These are phyloP conservation scores for Epizoanthus rinbou DNA, from an alignment of 92 coral and sea anemone species.

Conservation along the genomic window DNA sequence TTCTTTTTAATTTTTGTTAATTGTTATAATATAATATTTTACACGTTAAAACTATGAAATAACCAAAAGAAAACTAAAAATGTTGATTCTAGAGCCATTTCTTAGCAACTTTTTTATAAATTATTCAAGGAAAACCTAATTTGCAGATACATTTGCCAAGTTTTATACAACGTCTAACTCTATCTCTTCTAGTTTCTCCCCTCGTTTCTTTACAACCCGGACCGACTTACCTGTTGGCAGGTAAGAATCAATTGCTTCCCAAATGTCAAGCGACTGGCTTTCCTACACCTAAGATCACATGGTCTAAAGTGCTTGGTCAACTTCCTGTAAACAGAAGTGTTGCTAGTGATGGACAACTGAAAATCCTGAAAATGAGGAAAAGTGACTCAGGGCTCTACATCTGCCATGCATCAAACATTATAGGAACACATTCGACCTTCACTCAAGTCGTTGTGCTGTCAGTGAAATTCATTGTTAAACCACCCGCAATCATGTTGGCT, in stretches of 20 bases:
- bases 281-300: constrained; percentile 40
- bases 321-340: constrained; percentile 27
- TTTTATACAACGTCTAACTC: background rate
- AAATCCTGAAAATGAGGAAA: background rate
- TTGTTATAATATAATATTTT: no score
- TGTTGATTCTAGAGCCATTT: no score
- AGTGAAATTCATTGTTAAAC: constrained; percentile 10
- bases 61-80: no score
- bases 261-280: constrained; percentile 35
- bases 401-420: constrained; percentile 3
- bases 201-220: constrained; percentile 15
- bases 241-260: background rate
- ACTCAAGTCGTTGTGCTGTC: background rate
- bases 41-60: no score
- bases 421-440: background rate
- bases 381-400: constrained; percentile 23
- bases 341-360: constrained; percentile 2
- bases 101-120: no score
- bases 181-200: background rate
- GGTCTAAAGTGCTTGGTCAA: constrained; percentile 18
- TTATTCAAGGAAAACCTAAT: background rate
- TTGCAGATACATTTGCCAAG: background rate
- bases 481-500: background rate
- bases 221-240: constrained; percentile 19
- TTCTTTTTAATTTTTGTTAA: no score